Evolutionary conservation across 2,113 vertebrate species (phyloP), one percentile per base, ranked within the genome.

Genomic region (Colius striatus): DNA sequence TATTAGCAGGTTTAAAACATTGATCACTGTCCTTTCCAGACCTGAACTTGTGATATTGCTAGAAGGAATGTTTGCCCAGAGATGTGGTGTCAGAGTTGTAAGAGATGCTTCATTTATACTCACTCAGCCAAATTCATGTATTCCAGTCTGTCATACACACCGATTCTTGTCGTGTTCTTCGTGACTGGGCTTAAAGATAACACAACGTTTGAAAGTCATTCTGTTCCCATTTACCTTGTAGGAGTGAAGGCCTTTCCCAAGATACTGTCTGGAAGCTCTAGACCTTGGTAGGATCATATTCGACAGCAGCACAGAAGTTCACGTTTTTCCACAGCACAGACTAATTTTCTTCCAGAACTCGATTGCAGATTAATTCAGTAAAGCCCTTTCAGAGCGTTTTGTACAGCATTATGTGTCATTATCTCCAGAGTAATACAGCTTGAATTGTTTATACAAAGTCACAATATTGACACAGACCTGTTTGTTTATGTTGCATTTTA

Each of bases 401-500:
- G 43, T 32, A 10, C 29, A 53, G 47, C 75, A 84, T 95, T 94
- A 80, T 4, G 8, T 80, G 80, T 61, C 51, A 77, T 93, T 94
- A 81, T 84, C 90, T 84, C 53, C 72, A 16, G 72, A 80, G 57
- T 13, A 43, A 63, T 91, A 45, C 60, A 48, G 75, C 60, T 90
- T 88, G 87, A 90, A 91, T 94, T 86, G 75, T 96, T 96, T 92
- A 84, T 60, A 70, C 82, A 7, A 3, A 83, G 78, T 73, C 77
- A 84, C 72, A 95, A 89, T 87, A 90, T 82, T 95, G 89, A 91
- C 67, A 85, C 27, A 62, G 81, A 73, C 67, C 63, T 81, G 75
- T 67, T 87, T 93, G 65, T 86, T 94, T 87, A 34, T 87, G 67
- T 87, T 91, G 93, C 89, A 74, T 95, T 95, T 92, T 79, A 85